Base-by-base conservation (phyloP, 2,888 invertebrate genomes). In the Spodoptera exigua region DNA sequence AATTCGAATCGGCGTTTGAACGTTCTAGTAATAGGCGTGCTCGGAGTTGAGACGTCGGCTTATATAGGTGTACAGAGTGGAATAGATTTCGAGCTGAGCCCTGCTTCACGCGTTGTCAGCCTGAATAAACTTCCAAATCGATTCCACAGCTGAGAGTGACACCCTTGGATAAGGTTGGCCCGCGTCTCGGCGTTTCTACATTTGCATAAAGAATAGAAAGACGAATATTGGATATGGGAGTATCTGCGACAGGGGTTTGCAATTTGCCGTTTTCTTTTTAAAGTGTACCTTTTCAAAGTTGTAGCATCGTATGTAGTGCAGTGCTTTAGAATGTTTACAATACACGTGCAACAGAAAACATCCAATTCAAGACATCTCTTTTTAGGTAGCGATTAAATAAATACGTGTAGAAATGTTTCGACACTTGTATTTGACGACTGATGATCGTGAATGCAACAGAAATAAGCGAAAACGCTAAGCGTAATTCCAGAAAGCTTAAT, bases 71-170 rank as follows among this genome's bases (percentile, higher is more conserved):
- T 83, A 83, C 82, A 82, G 82, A 82, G 79, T 80, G 80, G 86
- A 89, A 90, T 89, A 88, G 87, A 89, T 87, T 87, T 78, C 78
- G 72, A 81, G 79, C 83, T 84, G 85, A 87, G 84, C 84, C 85
- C 83, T 84, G 86, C 87, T 87, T 86, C 90, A 89, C 89, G 89
- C 88, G 90, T 91, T 92, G 93, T 93, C 93, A 91, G 88, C 82
- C 86, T 88, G 91, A 92, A 93, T 93, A 92, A 92, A 93, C 91
- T 90, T 89, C 91, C 89, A 91, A 93, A 93, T 93, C 93, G 93
- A 91, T 93, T 92, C 88, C 86, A 82, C 89, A 89, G 87, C 94
- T 93, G 94, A 87, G 88, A 90, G 88, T 93, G 94, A 93, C 93
- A 91, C 85, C 87, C 82, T 81, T 83, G 88, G 88, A 87, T 89